Conservation (phyloP, 2,888 invertebrate species). For the Lasioglossum oenotherae region DNA sequence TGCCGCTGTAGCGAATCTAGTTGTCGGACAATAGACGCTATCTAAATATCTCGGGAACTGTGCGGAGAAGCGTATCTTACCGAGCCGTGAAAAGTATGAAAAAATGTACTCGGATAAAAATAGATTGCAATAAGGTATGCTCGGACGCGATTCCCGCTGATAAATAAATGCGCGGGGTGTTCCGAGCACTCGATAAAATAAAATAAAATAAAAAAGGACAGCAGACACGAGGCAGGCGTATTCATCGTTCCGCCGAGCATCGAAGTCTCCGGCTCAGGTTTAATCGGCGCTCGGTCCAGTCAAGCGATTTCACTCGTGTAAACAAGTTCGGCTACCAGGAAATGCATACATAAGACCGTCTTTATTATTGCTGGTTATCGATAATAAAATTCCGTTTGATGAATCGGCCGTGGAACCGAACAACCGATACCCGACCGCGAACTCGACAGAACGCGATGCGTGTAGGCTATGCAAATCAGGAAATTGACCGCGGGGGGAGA, state of each 20-base stretch:
- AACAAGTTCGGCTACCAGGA: conserved; percentile 38
- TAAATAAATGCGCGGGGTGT: background rate
- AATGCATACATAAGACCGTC: conserved; percentile 39
- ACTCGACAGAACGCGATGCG: conserved; percentile 37
- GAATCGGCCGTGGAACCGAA: conserved; percentile 34
- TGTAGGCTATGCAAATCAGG: conserved; percentile 44
- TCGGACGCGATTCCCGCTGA: background rate
- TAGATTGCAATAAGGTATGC: no score
- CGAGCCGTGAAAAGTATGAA: background rate
- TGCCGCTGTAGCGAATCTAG: background rate
- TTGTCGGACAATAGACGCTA: background rate
- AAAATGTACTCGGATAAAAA: background rate
- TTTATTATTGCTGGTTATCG: conserved; percentile 47
- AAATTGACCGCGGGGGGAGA: conserved; percentile 43
- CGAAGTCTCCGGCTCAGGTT: background rate
- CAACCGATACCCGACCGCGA: conserved; percentile 32
- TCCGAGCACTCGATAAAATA: background rate
- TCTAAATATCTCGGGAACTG: background rate
- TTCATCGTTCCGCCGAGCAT: background rate
- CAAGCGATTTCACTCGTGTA: background rate
- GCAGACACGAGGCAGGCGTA: background rate
- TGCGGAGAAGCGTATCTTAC: background rate
- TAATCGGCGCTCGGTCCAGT: background rate
- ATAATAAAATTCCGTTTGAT: conserved; percentile 38
- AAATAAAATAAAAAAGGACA: background rate